Conservation (phyloP, 2,113 vertebrate genomes). For the Cyprinodon variegatus region DNA sequence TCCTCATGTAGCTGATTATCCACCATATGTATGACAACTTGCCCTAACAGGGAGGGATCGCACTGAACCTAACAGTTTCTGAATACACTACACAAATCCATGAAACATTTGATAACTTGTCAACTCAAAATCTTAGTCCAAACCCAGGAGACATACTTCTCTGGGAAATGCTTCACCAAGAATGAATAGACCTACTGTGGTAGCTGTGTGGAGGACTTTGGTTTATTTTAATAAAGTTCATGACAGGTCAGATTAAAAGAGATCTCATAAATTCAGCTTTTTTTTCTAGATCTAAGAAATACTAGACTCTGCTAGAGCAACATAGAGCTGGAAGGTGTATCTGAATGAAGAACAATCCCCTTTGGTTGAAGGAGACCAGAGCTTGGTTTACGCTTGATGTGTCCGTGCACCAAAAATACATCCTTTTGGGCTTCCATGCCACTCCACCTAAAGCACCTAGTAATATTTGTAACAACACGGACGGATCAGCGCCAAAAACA, state of each 20-base stretch:
- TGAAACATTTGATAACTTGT: background rate
- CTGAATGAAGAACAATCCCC: background rate
- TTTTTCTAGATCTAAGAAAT: too few relatives aligned
- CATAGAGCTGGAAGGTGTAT: too few relatives aligned
- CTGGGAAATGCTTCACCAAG: too few relatives aligned
- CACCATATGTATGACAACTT: slow-evolving; percentile 18
- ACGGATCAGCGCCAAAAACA: too few relatives aligned
- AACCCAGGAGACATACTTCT: too few relatives aligned
- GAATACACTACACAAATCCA: slow-evolving; percentile 10
- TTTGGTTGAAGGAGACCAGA: background rate
- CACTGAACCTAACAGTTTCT: slow-evolving; percentile 17
- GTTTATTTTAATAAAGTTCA: background rate
- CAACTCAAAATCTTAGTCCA: background rate
- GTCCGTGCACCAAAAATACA: too few relatives aligned
- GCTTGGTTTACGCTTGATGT: too few relatives aligned
- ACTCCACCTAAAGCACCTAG: too few relatives aligned
- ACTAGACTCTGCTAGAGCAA: background rate
- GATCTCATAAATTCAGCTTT: background rate
- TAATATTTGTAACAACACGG: too few relatives aligned
- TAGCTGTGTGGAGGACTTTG: too few relatives aligned
- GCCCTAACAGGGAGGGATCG: slow-evolving; percentile 23
- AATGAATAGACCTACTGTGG: too few relatives aligned
- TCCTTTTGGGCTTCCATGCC: too few relatives aligned
- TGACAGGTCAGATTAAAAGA: background rate
- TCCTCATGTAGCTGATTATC: background rate